A percentile compares a stretch with the other conserved stretches of the same genome.
These are phyloP conservation scores for Torymus tubicola DNA, from an alignment of 2,888 invertebrate genomes.

Conservation along the genomic window DNA sequence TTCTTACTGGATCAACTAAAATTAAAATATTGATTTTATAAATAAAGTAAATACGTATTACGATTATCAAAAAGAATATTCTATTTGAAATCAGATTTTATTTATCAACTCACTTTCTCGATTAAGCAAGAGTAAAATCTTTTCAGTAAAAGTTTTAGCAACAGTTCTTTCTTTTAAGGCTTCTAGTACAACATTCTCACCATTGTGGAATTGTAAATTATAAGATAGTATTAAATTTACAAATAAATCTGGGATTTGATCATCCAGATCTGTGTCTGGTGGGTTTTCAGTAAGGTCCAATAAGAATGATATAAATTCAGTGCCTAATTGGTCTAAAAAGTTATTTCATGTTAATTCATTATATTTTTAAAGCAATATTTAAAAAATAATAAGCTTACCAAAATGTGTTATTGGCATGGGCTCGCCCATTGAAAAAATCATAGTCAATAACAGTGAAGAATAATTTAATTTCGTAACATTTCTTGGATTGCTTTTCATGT, in stretches of 20 bases:
- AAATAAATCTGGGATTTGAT: constrained; percentile 90
- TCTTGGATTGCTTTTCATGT: constrained; percentile 87
- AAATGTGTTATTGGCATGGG: constrained; percentile 92
- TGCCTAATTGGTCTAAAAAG: constrained; percentile 88
- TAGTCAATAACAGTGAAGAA: constrained; percentile 89
- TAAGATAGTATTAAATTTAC: constrained; percentile 90
- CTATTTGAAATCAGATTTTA: neutral
- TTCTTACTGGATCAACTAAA: constrained; percentile 90
- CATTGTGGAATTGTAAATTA: constrained; percentile 88
- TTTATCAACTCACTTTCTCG: constrained; percentile 85
- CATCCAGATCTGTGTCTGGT: constrained; percentile 88
- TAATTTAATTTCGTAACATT: constrained; percentile 89
- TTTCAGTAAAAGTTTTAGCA: constrained; percentile 94
- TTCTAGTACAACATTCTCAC: constrained; percentile 85
- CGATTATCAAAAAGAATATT: neutral
- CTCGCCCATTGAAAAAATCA: constrained; percentile 94
- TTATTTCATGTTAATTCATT: neutral
- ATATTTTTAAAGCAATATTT: too few relatives aligned
- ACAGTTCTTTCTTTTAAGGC: constrained; percentile 83
- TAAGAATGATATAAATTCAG: constrained; percentile 88
- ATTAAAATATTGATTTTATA: constrained; percentile 59
- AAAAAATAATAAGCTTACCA: constrained; percentile 78
- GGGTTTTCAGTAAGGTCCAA: constrained; percentile 89
- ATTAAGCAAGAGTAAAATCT: constrained; percentile 90
- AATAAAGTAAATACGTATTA: constrained; percentile 12